Evolutionary conservation across 2,888 invertebrate species (phyloP), one percentile per base, ranked within the genome.

Genomic region (Zaprionus bogoriensis): DNA sequence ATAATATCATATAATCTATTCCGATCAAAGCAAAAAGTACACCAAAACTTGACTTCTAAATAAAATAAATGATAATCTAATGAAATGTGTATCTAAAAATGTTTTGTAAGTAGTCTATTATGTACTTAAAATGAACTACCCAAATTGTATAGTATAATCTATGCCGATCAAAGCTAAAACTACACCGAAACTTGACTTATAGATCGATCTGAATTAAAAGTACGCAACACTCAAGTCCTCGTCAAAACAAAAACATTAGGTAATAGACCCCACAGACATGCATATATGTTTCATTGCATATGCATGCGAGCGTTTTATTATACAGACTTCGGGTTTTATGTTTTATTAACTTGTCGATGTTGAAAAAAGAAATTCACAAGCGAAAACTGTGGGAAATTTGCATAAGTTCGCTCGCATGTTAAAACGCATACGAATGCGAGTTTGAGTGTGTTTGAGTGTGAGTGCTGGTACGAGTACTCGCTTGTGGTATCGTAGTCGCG

Each of bases 381-480:
- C n/a, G 36, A 44, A 47, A 36, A 52, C 60, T 57, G 62, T 58
- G 55, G 62, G 44, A 52, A 78, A 85, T 85, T 82, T 50, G 50
- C 79, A 85, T 81, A 77, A 59, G 52, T 36, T n/a, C 23, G 41
- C 25, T 51, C 41, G 50, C 60, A 58, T 54, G 41, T 54, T 47
- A 41, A 41, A 57, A 22, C 45, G 32, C 46, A 20, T 22, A n/a
- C 39, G 20, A 41, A 20, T 41, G 41, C 14, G 36, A 36, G 41
- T 54, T 47, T 36, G 36, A 57, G 17, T 39, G 32, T 42, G n/a
- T n/a, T n/a, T n/a, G n/a, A n/a, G 27, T 27, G 27, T 27, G 27
- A 27, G 6, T 36, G 19, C 7, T 7, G 17, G 19, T 36, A 4
- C 14, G 36, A 9, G 36, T 36, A 17, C 14, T n/a, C 7, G 19